Evolutionary conservation across 2,888 invertebrate species (phyloP).

Genomic region (Pheosia gnoma): DNA sequence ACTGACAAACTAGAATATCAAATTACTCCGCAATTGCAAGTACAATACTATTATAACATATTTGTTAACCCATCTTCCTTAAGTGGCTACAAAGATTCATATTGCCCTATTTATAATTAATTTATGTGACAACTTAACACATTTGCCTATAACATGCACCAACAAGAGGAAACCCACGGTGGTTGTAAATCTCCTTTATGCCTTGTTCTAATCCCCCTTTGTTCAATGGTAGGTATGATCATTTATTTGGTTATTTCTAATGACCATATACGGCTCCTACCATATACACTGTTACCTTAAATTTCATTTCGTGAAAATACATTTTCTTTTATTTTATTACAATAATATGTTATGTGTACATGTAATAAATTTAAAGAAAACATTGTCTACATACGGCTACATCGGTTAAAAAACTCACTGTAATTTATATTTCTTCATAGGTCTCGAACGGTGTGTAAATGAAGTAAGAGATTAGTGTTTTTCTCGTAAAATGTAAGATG

Average conservation of each 20-base stretch:
- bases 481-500: no score
- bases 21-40: no score
- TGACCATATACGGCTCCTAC: no score
- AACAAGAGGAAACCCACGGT: slow-evolving; percentile 21
- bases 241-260: neutral
- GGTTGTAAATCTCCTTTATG: slow-evolving; percentile 40
- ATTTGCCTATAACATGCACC: slow-evolving; percentile 2
- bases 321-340: no score
- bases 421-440: no score
- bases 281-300: no score
- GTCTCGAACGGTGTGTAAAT: no score
- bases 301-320: no score
- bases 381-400: neutral
- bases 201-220: slow-evolving; percentile 18
- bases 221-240: neutral
- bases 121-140: slow-evolving; percentile 1
- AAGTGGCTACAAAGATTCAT: neutral
- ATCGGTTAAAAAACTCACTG: neutral
- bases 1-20: no score
- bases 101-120: neutral
- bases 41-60: neutral
- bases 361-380: neutral
- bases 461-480: no score
- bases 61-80: neutral
- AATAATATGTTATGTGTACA: neutral